Conservation (phyloP, 2,113 vertebrate genomes). For the Lipophrys pholis region DNA sequence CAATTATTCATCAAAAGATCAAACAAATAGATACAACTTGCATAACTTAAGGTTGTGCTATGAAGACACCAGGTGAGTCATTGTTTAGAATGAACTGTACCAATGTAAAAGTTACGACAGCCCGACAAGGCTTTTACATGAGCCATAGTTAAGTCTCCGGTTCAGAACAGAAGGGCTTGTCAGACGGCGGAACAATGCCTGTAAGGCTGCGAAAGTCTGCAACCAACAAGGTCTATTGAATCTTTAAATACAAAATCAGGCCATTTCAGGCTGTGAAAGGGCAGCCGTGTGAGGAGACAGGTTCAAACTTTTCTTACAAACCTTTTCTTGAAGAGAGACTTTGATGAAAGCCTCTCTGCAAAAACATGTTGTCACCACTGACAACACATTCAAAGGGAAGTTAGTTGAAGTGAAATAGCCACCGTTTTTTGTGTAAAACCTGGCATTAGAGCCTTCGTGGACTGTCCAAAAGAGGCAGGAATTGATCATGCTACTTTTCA, state of each 20-base stretch:
- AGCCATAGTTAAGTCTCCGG: too few species aligned
- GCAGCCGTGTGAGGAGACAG: not conserved
- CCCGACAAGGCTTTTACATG: not conserved
- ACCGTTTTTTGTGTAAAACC: not conserved
- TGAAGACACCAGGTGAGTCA: too few species aligned
- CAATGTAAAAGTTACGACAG: not conserved
- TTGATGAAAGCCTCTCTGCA: too few species aligned
- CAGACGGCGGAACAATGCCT: not conserved
- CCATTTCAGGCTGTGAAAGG: not conserved
- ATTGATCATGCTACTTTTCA: not conserved
- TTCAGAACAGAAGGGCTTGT: not conserved
- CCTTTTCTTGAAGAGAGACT: too few species aligned
- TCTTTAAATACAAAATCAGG: not conserved
- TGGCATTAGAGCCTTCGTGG: conserved; percentile 1
- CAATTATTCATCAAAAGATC: too few species aligned
- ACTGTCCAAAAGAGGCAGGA: not conserved
- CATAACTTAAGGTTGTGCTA: too few species aligned
- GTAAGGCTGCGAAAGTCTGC: not conserved
- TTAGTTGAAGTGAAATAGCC: not conserved
- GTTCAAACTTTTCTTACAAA: not conserved
- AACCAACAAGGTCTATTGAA: not conserved
- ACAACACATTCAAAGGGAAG: too few species aligned
- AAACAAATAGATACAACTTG: too few species aligned
- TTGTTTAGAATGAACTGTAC: not conserved
- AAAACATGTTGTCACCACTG: too few species aligned